A percentile compares a stretch with the other conserved stretches of the same genome.
phyloP scores from a whole-genome alignment of 2,888 invertebrate species.

The Capitulum mitella region DNA sequence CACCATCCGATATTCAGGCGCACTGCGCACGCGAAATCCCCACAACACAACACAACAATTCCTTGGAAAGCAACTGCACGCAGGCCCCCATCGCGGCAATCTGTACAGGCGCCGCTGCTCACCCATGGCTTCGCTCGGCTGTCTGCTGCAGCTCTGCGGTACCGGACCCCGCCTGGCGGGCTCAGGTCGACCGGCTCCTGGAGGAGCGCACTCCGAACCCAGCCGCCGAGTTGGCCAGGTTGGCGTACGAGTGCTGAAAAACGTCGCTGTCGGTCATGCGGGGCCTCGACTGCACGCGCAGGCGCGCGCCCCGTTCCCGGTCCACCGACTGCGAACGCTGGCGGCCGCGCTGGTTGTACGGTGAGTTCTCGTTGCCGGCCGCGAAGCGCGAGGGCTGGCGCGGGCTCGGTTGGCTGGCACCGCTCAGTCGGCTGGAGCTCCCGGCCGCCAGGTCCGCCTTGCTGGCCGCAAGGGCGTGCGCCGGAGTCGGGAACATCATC shows the following conservation, averaged over 20 bases:
- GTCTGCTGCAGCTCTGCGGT: too few species aligned
- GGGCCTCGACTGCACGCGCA: neutral
- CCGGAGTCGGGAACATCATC: neutral
- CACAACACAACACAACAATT: too few species aligned
- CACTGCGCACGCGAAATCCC: too few species aligned
- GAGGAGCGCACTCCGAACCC: neutral
- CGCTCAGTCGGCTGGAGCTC: neutral
- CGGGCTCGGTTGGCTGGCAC: neutral
- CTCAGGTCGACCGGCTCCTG: neutral
- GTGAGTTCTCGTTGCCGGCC: conserved; percentile 9
- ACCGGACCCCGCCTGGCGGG: neutral
- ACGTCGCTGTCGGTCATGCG: neutral
- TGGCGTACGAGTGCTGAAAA: neutral
- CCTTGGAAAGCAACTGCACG: too few species aligned
- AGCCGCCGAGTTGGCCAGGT: neutral
- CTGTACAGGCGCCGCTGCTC: too few species aligned
- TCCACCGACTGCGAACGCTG: neutral
- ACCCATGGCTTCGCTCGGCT: too few species aligned
- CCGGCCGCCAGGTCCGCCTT: neutral
- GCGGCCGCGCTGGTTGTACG: neutral
- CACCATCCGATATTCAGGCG: too few species aligned
- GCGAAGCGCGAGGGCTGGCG: neutral
- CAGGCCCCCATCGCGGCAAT: too few species aligned
- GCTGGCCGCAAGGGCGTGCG: neutral
- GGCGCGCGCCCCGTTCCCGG: neutral